These are phyloP conservation scores for Rhopalosiphum padi DNA, from an alignment of 1,140 invertebrate species.

Conservation along the genomic window DNA sequence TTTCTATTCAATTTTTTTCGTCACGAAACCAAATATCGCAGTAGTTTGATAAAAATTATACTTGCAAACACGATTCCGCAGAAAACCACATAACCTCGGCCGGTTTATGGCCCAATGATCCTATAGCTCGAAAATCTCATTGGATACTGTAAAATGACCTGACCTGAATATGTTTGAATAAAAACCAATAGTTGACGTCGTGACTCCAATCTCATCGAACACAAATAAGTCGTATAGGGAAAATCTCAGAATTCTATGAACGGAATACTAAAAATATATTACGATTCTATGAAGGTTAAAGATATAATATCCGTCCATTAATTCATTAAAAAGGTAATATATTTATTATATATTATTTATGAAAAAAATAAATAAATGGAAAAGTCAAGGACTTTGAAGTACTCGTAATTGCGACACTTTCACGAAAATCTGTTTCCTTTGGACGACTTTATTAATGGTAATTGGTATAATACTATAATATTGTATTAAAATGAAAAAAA, in stretches of 20 bases:
- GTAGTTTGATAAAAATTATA: neutral
- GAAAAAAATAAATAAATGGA: neutral
- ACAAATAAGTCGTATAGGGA: neutral
- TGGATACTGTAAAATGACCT: neutral
- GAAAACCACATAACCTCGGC: constrained; percentile 38
- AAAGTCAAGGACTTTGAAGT: neutral
- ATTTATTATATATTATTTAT: no score
- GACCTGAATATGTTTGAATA: constrained; percentile 21
- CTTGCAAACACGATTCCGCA: neutral
- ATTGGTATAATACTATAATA: neutral
- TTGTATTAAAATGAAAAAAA: neutral
- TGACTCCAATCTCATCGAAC: constrained; percentile 3
- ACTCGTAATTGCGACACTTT: neutral
- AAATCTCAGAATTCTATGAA: neutral
- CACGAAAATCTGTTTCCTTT: neutral
- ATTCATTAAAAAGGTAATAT: neutral
- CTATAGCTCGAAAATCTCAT: neutral
- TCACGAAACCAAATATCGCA: neutral
- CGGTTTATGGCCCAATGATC: neutral
- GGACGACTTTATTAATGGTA: neutral
- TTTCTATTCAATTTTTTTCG: neutral
- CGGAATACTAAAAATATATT: neutral
- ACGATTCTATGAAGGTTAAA: neutral
- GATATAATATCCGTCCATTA: neutral
- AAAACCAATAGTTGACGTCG: neutral